These are phyloP conservation scores for Zelostemma sp. DNA, from an alignment of 1,140 invertebrate species.

Conservation along the genomic window DNA sequence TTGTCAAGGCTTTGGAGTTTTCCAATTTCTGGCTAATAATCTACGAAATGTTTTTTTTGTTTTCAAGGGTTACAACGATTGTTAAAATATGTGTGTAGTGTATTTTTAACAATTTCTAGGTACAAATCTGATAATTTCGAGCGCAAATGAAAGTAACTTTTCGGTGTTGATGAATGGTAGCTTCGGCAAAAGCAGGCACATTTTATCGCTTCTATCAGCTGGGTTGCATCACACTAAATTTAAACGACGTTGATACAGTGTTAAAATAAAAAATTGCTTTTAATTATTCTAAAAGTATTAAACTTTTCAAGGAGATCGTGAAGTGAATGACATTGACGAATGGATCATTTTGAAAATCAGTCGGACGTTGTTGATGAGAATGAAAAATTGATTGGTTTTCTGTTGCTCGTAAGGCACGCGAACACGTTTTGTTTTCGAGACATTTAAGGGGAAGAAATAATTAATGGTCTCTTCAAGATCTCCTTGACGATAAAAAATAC, in stretches of 20 bases:
- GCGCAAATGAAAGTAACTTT: conserved; percentile 40
- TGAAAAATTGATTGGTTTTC: neutral
- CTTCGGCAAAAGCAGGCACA: conserved; percentile 49
- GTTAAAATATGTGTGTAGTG: conserved; percentile 33
- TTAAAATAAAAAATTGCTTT: conserved; percentile 27
- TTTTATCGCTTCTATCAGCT: conserved; percentile 46
- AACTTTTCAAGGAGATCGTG: conserved; percentile 27
- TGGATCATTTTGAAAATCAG: no score
- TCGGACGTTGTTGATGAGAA: conserved; percentile 5
- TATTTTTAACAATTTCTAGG: conserved; percentile 10
- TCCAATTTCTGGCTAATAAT: neutral
- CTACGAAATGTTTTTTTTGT: conserved; percentile 12
- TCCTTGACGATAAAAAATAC: conserved; percentile 27
- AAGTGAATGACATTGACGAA: conserved; percentile 6
- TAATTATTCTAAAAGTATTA: neutral
- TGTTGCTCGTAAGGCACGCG: conserved; percentile 39
- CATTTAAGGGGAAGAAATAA: neutral
- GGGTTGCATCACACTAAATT: conserved; percentile 40
- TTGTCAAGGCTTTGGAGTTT: neutral
- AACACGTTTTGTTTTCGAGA: conserved; percentile 21
- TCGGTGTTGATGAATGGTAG: no score
- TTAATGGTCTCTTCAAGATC: conserved; percentile 32
- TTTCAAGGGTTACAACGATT: conserved; percentile 17
- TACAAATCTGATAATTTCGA: conserved; percentile 41
- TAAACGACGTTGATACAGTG: conserved; percentile 39